Conservation (phyloP, 2,888 invertebrate genomes). For the Ophion ellenae region DNA sequence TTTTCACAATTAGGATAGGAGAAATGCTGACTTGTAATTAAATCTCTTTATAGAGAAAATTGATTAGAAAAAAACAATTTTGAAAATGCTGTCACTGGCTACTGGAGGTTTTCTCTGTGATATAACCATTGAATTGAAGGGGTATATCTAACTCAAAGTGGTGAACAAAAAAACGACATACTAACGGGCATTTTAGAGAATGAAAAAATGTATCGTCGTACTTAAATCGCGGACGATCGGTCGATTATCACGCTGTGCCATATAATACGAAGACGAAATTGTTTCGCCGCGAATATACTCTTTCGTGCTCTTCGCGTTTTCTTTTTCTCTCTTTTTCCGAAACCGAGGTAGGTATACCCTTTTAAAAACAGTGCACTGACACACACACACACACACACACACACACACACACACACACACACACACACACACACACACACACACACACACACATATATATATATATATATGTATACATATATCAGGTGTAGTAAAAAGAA, state of each 20-base stretch:
- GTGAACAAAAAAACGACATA: conserved; percentile 28
- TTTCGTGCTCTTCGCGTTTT: conserved; percentile 22
- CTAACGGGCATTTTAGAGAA: conserved; percentile 51
- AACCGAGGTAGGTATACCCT: conserved; percentile 61
- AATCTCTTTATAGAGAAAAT: not conserved
- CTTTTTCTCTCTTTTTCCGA: conserved; percentile 40
- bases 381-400: not conserved
- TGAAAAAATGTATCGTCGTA: conserved; percentile 46
- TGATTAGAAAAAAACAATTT: conserved; percentile 29
- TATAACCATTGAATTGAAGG: conserved; percentile 70
- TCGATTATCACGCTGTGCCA: conserved; percentile 50
- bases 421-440: no score
- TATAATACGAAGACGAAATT: conserved; percentile 20
- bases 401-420: no score
- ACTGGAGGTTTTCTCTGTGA: conserved; percentile 73
- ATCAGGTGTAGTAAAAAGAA: no score
- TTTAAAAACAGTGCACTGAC: conserved; percentile 22
- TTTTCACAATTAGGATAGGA: not conserved
- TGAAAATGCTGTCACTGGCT: conserved; percentile 53
- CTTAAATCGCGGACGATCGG: conserved; percentile 47
- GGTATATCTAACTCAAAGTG: conserved; percentile 62
- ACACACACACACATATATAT: no score
- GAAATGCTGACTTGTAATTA: not conserved
- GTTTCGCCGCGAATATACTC: conserved; percentile 24
- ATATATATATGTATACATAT: no score